A percentile compares a stretch with the other conserved stretches of the same genome.
phyloP scores from a whole-genome alignment of 1,140 invertebrate genomes.

The Macrobrachium rosenbergii region DNA sequence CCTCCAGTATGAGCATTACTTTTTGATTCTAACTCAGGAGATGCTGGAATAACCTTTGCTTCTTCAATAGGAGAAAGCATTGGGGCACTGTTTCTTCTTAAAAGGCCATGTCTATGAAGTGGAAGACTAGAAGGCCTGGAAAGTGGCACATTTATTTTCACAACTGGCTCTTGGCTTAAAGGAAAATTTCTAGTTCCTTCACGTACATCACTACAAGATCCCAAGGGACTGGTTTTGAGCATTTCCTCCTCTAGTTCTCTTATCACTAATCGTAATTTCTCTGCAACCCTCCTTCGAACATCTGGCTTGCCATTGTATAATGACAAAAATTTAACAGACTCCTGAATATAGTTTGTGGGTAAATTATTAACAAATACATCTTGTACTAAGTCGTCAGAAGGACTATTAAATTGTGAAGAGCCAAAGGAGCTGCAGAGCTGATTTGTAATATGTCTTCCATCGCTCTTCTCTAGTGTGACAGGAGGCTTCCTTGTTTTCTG shows the following conservation, averaged over 20 bases:
- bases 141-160: too few relatives aligned
- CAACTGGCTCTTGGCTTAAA: too few relatives aligned
- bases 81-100: constrained; percentile 50
- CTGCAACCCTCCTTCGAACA: constrained; percentile 53
- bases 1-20: background rate
- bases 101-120: constrained; percentile 2
- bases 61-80: constrained; percentile 56
- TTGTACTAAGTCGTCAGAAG: constrained; percentile 2
- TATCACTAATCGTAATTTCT: constrained; percentile 46
- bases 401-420: constrained; percentile 22
- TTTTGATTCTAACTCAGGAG: too few relatives aligned
- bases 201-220: too few relatives aligned
- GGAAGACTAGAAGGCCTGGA: constrained; percentile 29
- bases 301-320: constrained; percentile 41
- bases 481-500: background rate
- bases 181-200: background rate
- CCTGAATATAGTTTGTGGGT: background rate
- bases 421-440: constrained; percentile 14
- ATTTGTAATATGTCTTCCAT: background rate
- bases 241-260: constrained; percentile 55
- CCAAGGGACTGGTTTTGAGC: background rate
- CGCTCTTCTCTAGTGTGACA: background rate
- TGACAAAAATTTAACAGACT: constrained; percentile 16
- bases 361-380: background rate
- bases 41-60: background rate